Conservation (phyloP, 2,113 vertebrate species). For the Rhabdornis inornatus region DNA sequence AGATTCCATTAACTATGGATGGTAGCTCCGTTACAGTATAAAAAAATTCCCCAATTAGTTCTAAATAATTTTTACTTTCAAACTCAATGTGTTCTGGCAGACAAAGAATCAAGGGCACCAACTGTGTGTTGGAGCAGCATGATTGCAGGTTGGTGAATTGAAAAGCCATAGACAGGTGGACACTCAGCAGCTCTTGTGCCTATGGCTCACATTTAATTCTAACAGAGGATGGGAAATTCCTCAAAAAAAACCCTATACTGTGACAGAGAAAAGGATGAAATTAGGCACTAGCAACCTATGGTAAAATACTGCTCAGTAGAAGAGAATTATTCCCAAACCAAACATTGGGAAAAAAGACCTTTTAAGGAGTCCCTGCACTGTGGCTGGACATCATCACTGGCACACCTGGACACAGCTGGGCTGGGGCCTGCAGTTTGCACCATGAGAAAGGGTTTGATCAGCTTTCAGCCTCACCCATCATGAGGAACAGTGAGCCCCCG, state of each 20-base stretch:
- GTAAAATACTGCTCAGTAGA: neutral
- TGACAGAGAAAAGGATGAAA: neutral
- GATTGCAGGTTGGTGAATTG: neutral
- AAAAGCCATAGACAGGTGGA: neutral
- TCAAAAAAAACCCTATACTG: neutral
- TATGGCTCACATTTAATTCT: neutral
- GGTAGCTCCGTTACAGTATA: neutral
- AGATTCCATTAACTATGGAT: neutral
- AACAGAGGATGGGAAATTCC: neutral
- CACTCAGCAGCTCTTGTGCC: neutral
- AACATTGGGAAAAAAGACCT: neutral
- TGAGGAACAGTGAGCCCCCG: rapidly evolving
- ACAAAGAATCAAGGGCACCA: neutral
- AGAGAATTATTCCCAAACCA: neutral
- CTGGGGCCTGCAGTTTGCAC: neutral
- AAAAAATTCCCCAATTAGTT: neutral
- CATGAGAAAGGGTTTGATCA: neutral
- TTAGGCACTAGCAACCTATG: neutral
- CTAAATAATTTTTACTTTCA: neutral
- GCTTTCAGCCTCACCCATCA: neutral
- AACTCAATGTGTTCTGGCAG: neutral
- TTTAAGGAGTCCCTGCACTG: neutral
- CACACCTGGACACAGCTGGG: neutral
- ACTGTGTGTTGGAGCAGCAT: neutral
- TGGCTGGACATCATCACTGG: neutral